phyloP scores from a whole-genome alignment of 2,888 invertebrate genomes.

The Lasioglossum morio region DNA sequence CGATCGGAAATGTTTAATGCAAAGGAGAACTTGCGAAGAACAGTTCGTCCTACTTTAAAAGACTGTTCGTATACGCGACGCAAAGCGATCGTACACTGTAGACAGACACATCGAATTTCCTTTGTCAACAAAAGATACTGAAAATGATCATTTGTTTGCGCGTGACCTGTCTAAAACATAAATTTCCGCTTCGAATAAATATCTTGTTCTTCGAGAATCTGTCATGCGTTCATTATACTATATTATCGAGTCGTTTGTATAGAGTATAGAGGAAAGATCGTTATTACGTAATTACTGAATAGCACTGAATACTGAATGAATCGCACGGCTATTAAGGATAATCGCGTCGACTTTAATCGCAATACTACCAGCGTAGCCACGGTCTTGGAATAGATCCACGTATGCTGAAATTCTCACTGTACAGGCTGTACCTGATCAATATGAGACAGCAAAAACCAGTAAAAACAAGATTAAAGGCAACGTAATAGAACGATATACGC shows the following conservation, averaged over 20 bases:
- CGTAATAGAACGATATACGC: slow-evolving; percentile 30
- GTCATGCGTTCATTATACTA: background rate
- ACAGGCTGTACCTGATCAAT: slow-evolving; percentile 36
- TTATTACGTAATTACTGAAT: slow-evolving; percentile 34
- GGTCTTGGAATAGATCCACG: slow-evolving; percentile 34
- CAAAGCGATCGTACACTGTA: too few species aligned
- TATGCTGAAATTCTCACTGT: slow-evolving; percentile 36
- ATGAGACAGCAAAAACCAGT: slow-evolving; percentile 36
- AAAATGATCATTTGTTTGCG: background rate
- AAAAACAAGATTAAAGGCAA: slow-evolving; percentile 42
- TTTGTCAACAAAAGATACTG: background rate
- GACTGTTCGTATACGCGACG: background rate
- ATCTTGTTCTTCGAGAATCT: background rate
- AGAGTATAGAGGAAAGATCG: background rate
- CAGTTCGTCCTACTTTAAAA: background rate
- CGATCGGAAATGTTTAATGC: background rate
- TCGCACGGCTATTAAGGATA: slow-evolving; percentile 19
- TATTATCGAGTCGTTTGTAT: background rate
- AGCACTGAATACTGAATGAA: slow-evolving; percentile 32
- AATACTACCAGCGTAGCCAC: background rate
- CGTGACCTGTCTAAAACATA: background rate
- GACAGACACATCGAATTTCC: background rate
- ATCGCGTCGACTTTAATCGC: slow-evolving; percentile 1
- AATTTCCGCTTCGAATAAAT: background rate
- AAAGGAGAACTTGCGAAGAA: background rate